These are phyloP conservation scores for Mus spicilegus DNA, from an alignment of 2,113 vertebrate genomes.

Conservation along the genomic window DNA sequence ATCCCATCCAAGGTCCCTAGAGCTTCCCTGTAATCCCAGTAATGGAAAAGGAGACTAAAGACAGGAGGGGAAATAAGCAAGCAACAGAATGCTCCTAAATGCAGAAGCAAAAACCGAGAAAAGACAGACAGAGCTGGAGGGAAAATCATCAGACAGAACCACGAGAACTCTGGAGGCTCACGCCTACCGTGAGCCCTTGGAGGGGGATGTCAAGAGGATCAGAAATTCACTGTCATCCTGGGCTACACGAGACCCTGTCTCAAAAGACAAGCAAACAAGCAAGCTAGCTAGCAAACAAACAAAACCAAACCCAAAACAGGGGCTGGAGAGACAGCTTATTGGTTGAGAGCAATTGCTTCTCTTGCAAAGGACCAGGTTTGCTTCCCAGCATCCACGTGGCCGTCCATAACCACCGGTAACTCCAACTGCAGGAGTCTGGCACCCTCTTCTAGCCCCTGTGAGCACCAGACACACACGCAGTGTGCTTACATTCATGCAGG, in stretches of 20 bases:
- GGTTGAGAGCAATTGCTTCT: not conserved
- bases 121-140: too few relatives aligned
- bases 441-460: not conserved
- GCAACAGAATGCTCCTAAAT: not conserved
- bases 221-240: not conserved
- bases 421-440: not conserved
- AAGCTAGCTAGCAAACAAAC: not conserved
- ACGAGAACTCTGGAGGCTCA: not conserved
- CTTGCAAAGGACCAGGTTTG: not conserved
- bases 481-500: not conserved
- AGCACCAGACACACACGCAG: not conserved
- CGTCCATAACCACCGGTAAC: not conserved
- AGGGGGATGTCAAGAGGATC: not conserved
- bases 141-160: not conserved
- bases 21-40: not conserved
- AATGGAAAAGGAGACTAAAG: not conserved
- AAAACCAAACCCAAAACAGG: not conserved
- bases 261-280: not conserved
- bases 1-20: not conserved
- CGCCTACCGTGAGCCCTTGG: too few relatives aligned
- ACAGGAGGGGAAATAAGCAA: not conserved
- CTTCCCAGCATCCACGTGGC: not conserved
- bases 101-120: not conserved
- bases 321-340: not conserved
- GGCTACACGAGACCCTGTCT: not conserved